Evolutionary conservation across 2,797 vertebrate genomes (phyloP).

Genomic region (Hylomyscus alleni): DNA sequence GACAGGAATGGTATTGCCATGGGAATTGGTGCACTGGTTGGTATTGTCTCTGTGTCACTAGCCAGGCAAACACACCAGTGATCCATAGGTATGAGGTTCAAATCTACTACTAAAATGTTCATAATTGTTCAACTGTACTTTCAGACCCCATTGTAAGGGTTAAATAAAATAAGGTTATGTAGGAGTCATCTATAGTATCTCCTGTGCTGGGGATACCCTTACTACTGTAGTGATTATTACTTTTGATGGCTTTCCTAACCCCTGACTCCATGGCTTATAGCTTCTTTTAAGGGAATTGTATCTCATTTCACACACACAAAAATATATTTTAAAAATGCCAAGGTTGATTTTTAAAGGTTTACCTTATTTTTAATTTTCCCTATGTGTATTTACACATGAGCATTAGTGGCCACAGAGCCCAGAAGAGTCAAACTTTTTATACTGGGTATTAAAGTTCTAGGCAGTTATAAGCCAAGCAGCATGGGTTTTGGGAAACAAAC

Average conservation of each 20-base stretch:
- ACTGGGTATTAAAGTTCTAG: neutral
- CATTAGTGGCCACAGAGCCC: too few relatives aligned
- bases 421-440: neutral
- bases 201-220: neutral
- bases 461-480: too few relatives aligned
- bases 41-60: conserved; percentile 37
- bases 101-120: conserved; percentile 24
- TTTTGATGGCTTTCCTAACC: neutral
- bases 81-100: neutral
- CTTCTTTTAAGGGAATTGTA: conserved; percentile 14
- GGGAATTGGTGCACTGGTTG: conserved; percentile 3
- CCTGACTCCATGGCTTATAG: neutral
- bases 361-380: neutral
- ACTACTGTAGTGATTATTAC: neutral
- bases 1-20: neutral
- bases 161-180: neutral
- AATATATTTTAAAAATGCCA: neutral
- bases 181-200: neutral
- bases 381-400: neutral
- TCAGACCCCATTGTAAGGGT: neutral
- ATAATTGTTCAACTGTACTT: neutral
- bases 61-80: neutral
- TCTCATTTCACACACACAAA: neutral
- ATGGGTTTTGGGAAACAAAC: neutral
- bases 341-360: neutral